Evolutionary conservation across 2,113 vertebrate species (phyloP).

Genomic region (Cercocebus atys): DNA sequence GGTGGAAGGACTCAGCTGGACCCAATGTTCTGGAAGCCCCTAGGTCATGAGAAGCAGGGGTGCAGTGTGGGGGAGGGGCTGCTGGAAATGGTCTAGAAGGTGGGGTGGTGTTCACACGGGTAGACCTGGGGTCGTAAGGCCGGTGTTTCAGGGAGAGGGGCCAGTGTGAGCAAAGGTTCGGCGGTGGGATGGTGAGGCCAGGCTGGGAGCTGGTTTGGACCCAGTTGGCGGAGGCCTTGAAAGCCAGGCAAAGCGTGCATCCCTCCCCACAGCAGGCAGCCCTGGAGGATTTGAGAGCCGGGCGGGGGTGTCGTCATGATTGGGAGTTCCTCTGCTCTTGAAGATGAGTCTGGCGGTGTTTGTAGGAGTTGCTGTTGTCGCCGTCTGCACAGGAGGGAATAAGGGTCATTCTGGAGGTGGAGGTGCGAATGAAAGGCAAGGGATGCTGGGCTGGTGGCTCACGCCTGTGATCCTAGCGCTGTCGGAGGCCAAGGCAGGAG

Average conservation of each 20-base stretch:
- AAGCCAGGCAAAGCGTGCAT: too few relatives aligned
- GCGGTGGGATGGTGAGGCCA: not conserved
- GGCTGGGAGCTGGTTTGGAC: not conserved
- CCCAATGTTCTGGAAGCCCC: not conserved
- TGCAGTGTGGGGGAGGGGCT: not conserved
- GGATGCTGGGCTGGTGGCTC: too few relatives aligned
- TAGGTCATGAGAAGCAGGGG: not conserved
- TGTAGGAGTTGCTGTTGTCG: accelerated
- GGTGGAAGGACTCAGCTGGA: not conserved
- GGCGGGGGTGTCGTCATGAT: too few relatives aligned
- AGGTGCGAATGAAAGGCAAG: too few relatives aligned
- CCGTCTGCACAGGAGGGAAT: not conserved
- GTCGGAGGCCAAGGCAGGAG: too few relatives aligned
- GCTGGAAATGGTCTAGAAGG: not conserved
- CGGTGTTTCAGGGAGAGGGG: accelerated
- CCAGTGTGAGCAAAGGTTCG: accelerated
- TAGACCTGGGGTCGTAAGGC: accelerated
- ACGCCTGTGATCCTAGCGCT: too few relatives aligned
- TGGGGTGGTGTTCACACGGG: not conserved
- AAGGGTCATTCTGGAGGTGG: not conserved
- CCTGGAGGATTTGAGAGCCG: not conserved
- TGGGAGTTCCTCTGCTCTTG: not conserved
- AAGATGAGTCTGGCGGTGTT: not conserved
- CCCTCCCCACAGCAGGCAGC: not conserved
- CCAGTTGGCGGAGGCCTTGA: not conserved